phyloP scores from a whole-genome alignment of 2,797 vertebrate genomes.

The Molossus alvarezi region DNA sequence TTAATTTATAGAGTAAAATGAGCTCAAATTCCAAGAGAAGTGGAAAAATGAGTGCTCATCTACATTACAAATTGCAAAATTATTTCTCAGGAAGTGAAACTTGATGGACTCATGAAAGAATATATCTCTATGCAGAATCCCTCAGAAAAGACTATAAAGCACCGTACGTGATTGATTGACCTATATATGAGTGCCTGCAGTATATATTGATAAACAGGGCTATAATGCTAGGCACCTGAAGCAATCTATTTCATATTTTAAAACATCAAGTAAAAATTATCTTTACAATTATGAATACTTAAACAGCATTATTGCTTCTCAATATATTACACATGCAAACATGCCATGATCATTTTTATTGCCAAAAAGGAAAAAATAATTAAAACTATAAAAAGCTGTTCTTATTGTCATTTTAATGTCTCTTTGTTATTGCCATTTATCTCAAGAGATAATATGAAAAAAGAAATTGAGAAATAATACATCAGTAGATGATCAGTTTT shows the following conservation, averaged over 20 bases:
- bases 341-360: slow-evolving; percentile 84
- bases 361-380: slow-evolving; percentile 86
- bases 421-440: slow-evolving; percentile 82
- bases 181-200: slow-evolving; percentile 56
- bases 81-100: slow-evolving; percentile 73
- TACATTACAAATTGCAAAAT: slow-evolving; percentile 42
- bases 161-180: slow-evolving; percentile 42
- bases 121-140: slow-evolving; percentile 56
- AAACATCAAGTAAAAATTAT: slow-evolving; percentile 78
- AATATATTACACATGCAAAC: slow-evolving; percentile 78
- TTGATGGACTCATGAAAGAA: slow-evolving; percentile 64
- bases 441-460: slow-evolving; percentile 79
- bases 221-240: slow-evolving; percentile 23
- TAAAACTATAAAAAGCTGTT: slow-evolving; percentile 86
- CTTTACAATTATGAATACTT: slow-evolving; percentile 82
- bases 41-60: background rate
- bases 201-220: slow-evolving; percentile 53
- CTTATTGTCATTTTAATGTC: slow-evolving; percentile 84
- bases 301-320: slow-evolving; percentile 77
- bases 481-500: slow-evolving; percentile 77
- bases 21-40: background rate
- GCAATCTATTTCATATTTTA: slow-evolving; percentile 75
- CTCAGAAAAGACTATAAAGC: slow-evolving; percentile 52
- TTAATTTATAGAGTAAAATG: slow-evolving; percentile 18
- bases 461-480: slow-evolving; percentile 82